Evolutionary conservation across 2,797 vertebrate species (phyloP).

Genomic region (Intellagama lesueurii): DNA sequence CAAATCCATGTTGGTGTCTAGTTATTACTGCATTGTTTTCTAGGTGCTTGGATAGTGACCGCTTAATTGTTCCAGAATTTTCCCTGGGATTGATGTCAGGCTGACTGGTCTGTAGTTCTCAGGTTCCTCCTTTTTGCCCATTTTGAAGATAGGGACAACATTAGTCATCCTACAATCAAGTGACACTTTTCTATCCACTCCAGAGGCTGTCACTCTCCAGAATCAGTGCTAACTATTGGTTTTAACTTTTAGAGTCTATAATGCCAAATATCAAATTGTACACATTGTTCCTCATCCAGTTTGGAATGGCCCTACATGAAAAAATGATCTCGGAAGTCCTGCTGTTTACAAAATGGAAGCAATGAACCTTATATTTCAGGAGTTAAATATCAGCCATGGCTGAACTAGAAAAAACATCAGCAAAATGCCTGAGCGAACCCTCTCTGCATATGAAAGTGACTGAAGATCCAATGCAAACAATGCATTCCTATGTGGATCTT

Average conservation of each 20-base stretch:
- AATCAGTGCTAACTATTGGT: neutral
- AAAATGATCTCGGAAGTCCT: conserved; percentile 1
- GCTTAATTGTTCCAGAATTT: too few species aligned
- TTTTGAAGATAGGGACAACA: too few species aligned
- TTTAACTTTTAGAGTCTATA: neutral
- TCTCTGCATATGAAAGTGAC: neutral
- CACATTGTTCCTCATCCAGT: neutral
- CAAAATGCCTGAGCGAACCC: conserved; percentile 2
- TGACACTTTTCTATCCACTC: neutral
- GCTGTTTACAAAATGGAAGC: conserved; percentile 23
- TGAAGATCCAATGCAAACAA: neutral
- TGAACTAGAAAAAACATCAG: conserved; percentile 16
- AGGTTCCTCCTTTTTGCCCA: too few species aligned
- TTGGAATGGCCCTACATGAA: conserved; percentile 1
- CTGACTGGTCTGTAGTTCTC: too few species aligned
- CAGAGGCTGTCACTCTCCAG: neutral
- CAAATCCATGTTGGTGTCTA: too few species aligned
- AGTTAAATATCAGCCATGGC: conserved; percentile 15
- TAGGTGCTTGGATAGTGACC: too few species aligned
- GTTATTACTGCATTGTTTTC: too few species aligned
- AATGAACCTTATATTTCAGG: conserved; percentile 30
- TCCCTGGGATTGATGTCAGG: too few species aligned
- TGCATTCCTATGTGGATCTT: neutral
- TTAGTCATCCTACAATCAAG: neutral
- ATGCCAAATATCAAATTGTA: neutral